Evolutionary conservation across 2,888 invertebrate genomes (phyloP).

Genomic region (Lysandra bellargus): DNA sequence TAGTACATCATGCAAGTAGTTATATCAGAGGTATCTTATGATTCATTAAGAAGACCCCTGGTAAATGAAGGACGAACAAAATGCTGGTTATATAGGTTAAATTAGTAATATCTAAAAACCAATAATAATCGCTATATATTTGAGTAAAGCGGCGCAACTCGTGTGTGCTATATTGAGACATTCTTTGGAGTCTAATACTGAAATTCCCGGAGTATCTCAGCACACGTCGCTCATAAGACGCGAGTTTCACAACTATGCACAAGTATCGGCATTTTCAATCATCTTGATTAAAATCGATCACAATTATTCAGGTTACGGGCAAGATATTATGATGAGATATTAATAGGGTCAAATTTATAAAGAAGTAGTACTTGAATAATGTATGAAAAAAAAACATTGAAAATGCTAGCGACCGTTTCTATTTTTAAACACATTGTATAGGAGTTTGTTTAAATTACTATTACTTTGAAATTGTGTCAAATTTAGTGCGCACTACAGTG

Average conservation of each 20-base stretch:
- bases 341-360: too few relatives aligned
- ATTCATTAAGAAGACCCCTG: too few relatives aligned
- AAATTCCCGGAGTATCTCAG: not conserved
- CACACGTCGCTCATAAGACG: slow-evolving; percentile 8
- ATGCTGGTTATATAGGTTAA: not conserved
- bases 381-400: too few relatives aligned
- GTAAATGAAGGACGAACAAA: not conserved
- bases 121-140: not conserved
- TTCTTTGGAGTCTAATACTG: slow-evolving; percentile 12
- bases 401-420: too few relatives aligned
- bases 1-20: too few relatives aligned
- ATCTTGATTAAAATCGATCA: slow-evolving; percentile 27
- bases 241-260: slow-evolving; percentile 24
- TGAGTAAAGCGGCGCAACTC: not conserved
- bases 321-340: not conserved
- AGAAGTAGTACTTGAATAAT: too few relatives aligned
- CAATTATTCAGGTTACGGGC: not conserved
- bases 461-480: too few relatives aligned
- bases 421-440: too few relatives aligned
- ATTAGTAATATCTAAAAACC: not conserved
- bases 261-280: slow-evolving; percentile 30
- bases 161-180: slow-evolving; percentile 4
- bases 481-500: too few relatives aligned
- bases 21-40: too few relatives aligned
- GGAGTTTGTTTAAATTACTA: too few relatives aligned